Evolutionary conservation across 2,113 vertebrate genomes (phyloP).

Genomic region (Prochilodus magdalenae): DNA sequence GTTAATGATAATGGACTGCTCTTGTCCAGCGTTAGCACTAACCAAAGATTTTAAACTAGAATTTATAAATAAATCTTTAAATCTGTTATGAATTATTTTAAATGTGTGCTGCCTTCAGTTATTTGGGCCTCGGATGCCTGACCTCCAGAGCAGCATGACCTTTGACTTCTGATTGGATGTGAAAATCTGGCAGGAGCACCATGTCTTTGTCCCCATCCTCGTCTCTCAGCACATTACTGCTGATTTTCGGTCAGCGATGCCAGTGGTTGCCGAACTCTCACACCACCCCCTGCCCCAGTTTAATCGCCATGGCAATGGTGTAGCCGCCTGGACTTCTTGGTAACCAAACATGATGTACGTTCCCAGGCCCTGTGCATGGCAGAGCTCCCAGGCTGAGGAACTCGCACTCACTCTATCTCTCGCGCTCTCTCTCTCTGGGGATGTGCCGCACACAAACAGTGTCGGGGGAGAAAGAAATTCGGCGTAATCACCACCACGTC

Average conservation of each 20-base stretch:
- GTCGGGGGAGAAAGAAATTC: too few relatives aligned
- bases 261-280: not conserved
- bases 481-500: too few relatives aligned
- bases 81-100: too few relatives aligned
- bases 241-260: constrained; percentile 12
- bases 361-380: constrained; percentile 41
- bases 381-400: constrained; percentile 25
- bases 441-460: too few relatives aligned
- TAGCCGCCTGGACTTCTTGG: constrained; percentile 10
- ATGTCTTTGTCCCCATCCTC: not conserved
- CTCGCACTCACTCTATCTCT: not conserved
- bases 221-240: constrained; percentile 1
- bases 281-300: not conserved
- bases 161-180: not conserved
- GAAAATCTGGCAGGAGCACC: not conserved
- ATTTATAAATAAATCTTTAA: too few relatives aligned
- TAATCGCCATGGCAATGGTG: constrained; percentile 31
- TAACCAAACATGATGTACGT: constrained; percentile 50
- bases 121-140: not conserved
- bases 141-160: not conserved
- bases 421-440: not conserved
- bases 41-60: too few relatives aligned
- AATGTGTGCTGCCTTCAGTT: not conserved
- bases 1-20: too few relatives aligned
- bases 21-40: too few relatives aligned